Evolutionary conservation across 2,113 vertebrate species (phyloP), one percentile per base, ranked within the genome.

Genomic region (Microtus oregoni): DNA sequence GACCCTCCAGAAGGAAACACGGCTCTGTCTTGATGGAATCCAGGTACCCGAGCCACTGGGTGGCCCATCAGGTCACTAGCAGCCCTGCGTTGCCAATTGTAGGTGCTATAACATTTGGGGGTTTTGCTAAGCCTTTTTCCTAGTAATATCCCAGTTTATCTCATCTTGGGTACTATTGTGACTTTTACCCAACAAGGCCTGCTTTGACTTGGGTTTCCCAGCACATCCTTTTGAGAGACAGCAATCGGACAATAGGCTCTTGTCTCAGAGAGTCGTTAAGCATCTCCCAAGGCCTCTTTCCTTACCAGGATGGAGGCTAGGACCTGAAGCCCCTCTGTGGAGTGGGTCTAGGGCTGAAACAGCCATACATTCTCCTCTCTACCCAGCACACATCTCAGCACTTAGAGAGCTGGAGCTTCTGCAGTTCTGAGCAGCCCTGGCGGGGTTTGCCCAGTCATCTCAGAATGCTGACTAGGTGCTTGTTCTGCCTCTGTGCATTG

Each of bases 341-440:
- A 3, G 1, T 38, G 24, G 5, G 24, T 22, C 11, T 3, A 8
- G 70, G 8, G 55, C 52, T 35, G 55, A 67, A 76, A 55, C 7
- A 50, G 32, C 2, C 2, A 32, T 4, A 2, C 26, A 0, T 38
- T 63, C 30, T 58, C 30, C 1, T 17, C 28, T 9, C 70, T 73
- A 6, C n/a, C 1, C 22, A 65, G 35, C 22, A 24, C 11, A 1
- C 19, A 7, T 6, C 8, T 0, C 0, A 0, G 47, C 24, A 10
- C 0, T 1, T 0, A 2, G 15, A 70, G 6, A 35, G 38, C 22
- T 30, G 32, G 32, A 28, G 61, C 20, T 22, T 14, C 24, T 38
- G 7, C 65, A 32, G 30, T 15, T 26, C 0, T 2, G 3, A 8
- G 47, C 83, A 38, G 41, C 13, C 35, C 50, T 20, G 83, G 19